Base-by-base conservation (phyloP, 2,888 invertebrate species). In the Kuschelorhynchus macadamiae region DNA sequence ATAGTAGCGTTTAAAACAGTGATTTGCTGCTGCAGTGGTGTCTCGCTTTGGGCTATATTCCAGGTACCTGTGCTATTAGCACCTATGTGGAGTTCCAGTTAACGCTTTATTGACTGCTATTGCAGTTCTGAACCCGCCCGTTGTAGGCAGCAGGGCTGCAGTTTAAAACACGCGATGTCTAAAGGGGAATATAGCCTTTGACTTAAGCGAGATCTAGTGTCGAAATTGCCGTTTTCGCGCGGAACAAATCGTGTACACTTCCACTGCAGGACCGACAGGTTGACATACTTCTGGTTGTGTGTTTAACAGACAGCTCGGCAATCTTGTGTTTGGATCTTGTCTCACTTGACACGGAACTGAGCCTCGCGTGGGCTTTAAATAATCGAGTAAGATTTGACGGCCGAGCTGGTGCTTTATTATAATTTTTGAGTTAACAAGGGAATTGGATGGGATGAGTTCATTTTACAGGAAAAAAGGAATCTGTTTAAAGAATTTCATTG, bases 251-350 rank as follows among this genome's bases (percentile, higher is more conserved):
- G n/a, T 14, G 39, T 68, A 65, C 64, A 75, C 56, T 60, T 42
- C 69, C 77, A 79, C 79, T 78, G 79, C 79, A 77, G 78, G 80
- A 80, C 80, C 80, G 79, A 80, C 78, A 77, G 80, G 79, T 78
- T 78, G 80, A 80, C 78, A 77, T 80, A 79, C 79, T 50, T 65
- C 57, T 59, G 52, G 66, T 60, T 14, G 53, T 17, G 39, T 46
- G 20, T 18, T 20, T 16, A 32, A 39, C 39, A 41, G 32, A 36
- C 64, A 64, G 64, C 64, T 64, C 64, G 64, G 64, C 60, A 12
- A 59, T 65, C 42, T 52, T 52, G 36, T 5, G 5, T 41, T 52
- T 21, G 7, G 9, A n/a, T 50, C 32, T 41, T 32, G 47, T 17
- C n/a, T n/a, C 41, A 18, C 16, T 44, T 25, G 20, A 12, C 11